Evolutionary conservation across 2,797 vertebrate species (phyloP).

Genomic region (Ataeniobius toweri): DNA sequence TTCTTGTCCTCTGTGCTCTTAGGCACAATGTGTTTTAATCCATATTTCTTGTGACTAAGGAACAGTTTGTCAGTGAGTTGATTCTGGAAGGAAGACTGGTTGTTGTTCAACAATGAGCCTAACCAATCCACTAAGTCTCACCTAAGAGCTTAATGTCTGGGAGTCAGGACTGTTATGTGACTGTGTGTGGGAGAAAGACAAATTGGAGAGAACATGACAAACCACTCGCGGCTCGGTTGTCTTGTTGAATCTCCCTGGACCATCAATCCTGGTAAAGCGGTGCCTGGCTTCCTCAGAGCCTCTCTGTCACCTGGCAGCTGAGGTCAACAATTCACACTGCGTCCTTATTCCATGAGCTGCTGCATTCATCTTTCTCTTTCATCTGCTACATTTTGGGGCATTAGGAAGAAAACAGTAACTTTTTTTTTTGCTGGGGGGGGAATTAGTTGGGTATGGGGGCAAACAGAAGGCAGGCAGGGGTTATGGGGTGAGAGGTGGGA

Average conservation of each 20-base stretch:
- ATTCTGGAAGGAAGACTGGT: constrained; percentile 50
- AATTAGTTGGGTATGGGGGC: constrained; percentile 13
- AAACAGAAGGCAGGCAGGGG: constrained; percentile 54
- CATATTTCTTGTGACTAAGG: constrained; percentile 60
- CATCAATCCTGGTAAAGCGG: constrained; percentile 51
- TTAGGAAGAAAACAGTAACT: constrained; percentile 33
- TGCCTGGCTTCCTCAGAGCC: constrained; percentile 45
- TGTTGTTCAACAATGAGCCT: constrained; percentile 69
- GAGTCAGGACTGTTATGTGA: constrained; percentile 39
- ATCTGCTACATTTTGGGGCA: constrained; percentile 18
- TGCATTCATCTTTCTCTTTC: constrained; percentile 52
- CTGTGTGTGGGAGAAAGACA: constrained; percentile 45
- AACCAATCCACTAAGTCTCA: constrained; percentile 53
- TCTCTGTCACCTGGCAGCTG: constrained; percentile 42
- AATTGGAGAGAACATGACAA: constrained; percentile 69
- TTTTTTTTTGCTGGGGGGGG: constrained; percentile 24
- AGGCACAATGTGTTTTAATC: constrained; percentile 71
- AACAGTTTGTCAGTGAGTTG: constrained; percentile 60
- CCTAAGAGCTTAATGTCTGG: constrained; percentile 37
- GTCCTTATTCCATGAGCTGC: constrained; percentile 31
- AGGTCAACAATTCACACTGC: constrained; percentile 61
- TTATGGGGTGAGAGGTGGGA: constrained; percentile 43
- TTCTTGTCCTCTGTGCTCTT: neutral
- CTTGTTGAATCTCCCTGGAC: constrained; percentile 56
- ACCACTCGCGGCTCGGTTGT: constrained; percentile 65